These are phyloP conservation scores for Alentia gelatinosa DNA, from an alignment of 2,888 invertebrate species.

Conservation along the genomic window DNA sequence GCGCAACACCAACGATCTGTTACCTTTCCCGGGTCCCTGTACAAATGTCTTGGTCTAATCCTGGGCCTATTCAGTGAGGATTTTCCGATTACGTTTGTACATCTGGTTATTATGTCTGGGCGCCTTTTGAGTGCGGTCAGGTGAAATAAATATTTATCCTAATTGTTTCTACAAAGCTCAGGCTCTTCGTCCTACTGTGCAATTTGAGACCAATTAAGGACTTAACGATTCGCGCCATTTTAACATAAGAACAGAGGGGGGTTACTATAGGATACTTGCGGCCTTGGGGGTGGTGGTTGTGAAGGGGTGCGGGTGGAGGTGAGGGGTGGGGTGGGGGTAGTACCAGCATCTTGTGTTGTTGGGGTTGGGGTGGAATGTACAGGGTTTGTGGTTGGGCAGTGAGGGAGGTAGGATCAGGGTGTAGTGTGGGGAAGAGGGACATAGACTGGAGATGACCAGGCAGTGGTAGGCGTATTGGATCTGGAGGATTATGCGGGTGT, in stretches of 20 bases:
- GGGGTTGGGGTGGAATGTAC: too few species aligned
- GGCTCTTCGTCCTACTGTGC: neutral
- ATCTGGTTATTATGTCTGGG: neutral
- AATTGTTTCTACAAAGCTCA: neutral
- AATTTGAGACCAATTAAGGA: constrained; percentile 3
- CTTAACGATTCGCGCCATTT: neutral
- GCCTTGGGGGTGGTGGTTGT: neutral
- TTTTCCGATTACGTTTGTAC: neutral
- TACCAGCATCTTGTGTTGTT: neutral
- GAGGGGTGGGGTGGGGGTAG: neutral
- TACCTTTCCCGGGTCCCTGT: neutral
- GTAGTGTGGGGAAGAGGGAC: too few species aligned
- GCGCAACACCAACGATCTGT: neutral
- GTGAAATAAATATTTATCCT: neutral
- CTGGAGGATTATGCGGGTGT: too few species aligned
- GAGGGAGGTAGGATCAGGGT: too few species aligned
- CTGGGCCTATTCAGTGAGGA: neutral
- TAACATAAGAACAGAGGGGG: neutral
- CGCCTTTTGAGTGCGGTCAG: neutral
- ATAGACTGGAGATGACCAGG: too few species aligned
- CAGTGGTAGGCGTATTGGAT: too few species aligned
- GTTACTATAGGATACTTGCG: neutral
- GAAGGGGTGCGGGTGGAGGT: neutral
- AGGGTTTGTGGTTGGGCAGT: too few species aligned
- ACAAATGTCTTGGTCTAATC: neutral